Evolutionary conservation across 2,113 vertebrate species (phyloP).

Genomic region (Peromyscus californicus): DNA sequence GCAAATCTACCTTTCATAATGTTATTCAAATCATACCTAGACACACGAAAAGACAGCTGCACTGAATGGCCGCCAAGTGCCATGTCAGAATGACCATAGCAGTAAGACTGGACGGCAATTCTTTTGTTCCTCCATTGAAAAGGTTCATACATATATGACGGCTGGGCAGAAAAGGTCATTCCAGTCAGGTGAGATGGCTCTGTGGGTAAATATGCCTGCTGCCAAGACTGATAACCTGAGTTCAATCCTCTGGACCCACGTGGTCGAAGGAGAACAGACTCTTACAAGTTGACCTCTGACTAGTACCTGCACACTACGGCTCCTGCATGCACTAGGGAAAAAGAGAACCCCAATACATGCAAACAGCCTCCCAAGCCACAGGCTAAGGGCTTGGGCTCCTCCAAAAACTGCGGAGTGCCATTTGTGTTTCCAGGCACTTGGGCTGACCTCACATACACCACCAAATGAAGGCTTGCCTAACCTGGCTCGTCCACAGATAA

Average conservation of each 20-base stretch:
- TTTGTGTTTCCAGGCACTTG: background rate
- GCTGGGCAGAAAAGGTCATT: background rate
- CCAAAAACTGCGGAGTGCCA: background rate
- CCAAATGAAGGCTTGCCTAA: background rate
- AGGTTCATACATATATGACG: background rate
- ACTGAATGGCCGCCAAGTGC: slow-evolving; percentile 56
- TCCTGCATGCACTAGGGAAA: background rate
- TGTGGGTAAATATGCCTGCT: background rate
- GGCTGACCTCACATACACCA: background rate
- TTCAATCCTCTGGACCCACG: background rate
- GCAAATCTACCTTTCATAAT: slow-evolving; percentile 87
- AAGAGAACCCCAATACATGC: background rate
- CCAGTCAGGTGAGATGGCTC: background rate
- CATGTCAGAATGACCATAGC: slow-evolving; percentile 57
- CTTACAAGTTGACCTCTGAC: background rate
- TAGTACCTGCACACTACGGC: background rate
- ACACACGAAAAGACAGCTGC: slow-evolving; percentile 75
- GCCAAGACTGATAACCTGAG: background rate
- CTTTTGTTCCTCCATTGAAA: background rate
- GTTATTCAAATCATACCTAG: slow-evolving; percentile 78
- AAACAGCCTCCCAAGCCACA: background rate
- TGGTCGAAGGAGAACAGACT: background rate
- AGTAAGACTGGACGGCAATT: background rate
- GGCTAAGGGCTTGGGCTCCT: background rate
- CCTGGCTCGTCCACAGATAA: background rate